Base-by-base conservation (phyloP, 2,888 invertebrate genomes). In the Ctena decussata region DNA sequence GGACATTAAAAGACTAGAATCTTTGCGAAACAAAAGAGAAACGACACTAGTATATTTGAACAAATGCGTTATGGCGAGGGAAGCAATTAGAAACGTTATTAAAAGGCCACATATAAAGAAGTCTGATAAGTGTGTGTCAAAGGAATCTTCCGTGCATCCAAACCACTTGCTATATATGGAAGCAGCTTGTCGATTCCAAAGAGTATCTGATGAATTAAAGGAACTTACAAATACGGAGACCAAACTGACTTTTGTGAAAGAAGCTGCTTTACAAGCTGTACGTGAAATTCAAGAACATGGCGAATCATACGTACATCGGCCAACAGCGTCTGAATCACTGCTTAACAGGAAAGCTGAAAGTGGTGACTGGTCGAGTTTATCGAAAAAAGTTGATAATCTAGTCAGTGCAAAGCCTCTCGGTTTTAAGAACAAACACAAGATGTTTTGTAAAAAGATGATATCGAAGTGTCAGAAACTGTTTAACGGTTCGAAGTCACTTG, bases 181-280 rank as follows among this genome's bases (percentile, higher is more conserved):
- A 77, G 87, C 94, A 39, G 70, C 85, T 30, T 78, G 89, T 32
- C 84, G 89, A 32, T 78, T 92, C 11, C 77, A 86, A 41, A 79
- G 82, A 15, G 88, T 91, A 69, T 92, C 88, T 81, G 87, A 89
- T 46, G 89, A 92, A 65, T 87, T 93, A 18, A 90, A 92, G 44
- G 84, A 80, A 30, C 77, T 92, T 6, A 89, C 90, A 15, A 87
- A 91, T 27, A 73, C 81, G 15, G 93, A 94, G 78, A 89, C 94
- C 15, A 91, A 93, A 69, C 82, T 94, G 0, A 80, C 93, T 0
- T 92, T 93, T 49, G 93, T 95, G 11, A 88, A 92, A 53, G 95
- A 94, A 85, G 93, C 95, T 0, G 87, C 93, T 27, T n/a, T 80
- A 5, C 57, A 88, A 30, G 84, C 88, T 18, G 12, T 89, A n/a